A percentile compares a stretch with the other conserved stretches of the same genome.
phyloP scores from a whole-genome alignment of 1,140 invertebrate genomes.

The Epicauta chinensis region DNA sequence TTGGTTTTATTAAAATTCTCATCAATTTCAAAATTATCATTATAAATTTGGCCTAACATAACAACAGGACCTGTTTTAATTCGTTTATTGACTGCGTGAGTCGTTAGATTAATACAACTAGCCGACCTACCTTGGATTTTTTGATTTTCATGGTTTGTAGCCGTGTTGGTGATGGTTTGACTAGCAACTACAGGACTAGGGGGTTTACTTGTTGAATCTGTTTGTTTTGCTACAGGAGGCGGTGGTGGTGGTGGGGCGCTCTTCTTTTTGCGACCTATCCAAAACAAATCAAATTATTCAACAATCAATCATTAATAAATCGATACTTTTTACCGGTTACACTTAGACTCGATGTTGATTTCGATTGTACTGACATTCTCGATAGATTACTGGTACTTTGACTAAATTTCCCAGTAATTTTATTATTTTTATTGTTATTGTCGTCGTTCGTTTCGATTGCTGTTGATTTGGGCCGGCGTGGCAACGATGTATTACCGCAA shows the following conservation, averaged over 20 bases:
- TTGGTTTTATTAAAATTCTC: not conserved
- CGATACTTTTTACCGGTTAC: slow-evolving; percentile 17
- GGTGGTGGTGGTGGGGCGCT: slow-evolving; percentile 39
- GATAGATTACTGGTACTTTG: slow-evolving; percentile 35
- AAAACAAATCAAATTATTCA: not conserved
- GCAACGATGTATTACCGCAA: slow-evolving; percentile 42
- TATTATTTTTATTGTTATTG: slow-evolving; percentile 6
- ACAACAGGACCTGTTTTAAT: too few relatives aligned
- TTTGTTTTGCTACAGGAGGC: slow-evolving; percentile 26
- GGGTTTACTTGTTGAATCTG: slow-evolving; percentile 9
- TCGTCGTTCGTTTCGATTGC: slow-evolving; percentile 3
- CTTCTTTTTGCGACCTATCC: slow-evolving; percentile 41
- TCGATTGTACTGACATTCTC: slow-evolving; percentile 36
- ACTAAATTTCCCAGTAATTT: slow-evolving; percentile 21
- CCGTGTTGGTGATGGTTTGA: slow-evolving; percentile 23
- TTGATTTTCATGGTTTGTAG: not conserved
- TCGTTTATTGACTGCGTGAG: too few relatives aligned
- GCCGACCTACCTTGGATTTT: slow-evolving; percentile 1
- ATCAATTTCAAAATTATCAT: too few relatives aligned
- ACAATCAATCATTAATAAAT: slow-evolving; percentile 15
- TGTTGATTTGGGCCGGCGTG: slow-evolving; percentile 33
- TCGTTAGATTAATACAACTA: not conserved
- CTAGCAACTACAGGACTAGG: slow-evolving; percentile 43
- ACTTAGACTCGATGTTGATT: slow-evolving; percentile 38
- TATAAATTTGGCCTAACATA: too few relatives aligned